Percentiles rank a stretch among this genome's conserved stretches.
Conservation (phyloP, 2,113 vertebrate species). For the Grantiella picta region DNA sequence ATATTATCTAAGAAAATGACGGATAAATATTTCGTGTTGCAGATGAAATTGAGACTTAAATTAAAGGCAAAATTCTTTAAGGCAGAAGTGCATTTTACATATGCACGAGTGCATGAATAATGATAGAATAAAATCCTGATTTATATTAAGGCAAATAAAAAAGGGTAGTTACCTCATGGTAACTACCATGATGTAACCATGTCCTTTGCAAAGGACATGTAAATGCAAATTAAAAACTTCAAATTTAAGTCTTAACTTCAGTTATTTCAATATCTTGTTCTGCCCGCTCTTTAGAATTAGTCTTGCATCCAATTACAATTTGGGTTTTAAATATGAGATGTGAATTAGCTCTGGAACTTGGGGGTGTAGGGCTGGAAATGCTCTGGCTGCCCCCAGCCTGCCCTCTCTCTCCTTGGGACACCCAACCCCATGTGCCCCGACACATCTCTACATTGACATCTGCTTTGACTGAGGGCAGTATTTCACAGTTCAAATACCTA, state of each 20-base stretch:
- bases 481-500: neutral
- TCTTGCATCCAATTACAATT: neutral
- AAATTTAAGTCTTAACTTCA: neutral
- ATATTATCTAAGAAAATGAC: neutral
- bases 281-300: neutral
- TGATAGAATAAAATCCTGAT: neutral
- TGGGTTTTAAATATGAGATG: neutral
- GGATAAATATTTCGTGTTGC: neutral
- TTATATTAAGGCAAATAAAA: neutral
- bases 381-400: neutral
- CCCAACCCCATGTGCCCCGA: rapidly evolving
- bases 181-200: too few relatives aligned
- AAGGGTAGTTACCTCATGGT: neutral
- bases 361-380: neutral
- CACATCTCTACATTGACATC: neutral
- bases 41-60: neutral
- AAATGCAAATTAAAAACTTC: neutral
- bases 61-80: neutral
- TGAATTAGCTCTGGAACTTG: neutral
- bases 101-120: neutral
- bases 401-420: neutral
- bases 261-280: neutral
- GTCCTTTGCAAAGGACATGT: neutral
- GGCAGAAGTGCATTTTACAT: neutral
- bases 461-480: neutral